These are phyloP conservation scores for Stenolophus ochropezus DNA, from an alignment of 2,888 invertebrate species.

Conservation along the genomic window DNA sequence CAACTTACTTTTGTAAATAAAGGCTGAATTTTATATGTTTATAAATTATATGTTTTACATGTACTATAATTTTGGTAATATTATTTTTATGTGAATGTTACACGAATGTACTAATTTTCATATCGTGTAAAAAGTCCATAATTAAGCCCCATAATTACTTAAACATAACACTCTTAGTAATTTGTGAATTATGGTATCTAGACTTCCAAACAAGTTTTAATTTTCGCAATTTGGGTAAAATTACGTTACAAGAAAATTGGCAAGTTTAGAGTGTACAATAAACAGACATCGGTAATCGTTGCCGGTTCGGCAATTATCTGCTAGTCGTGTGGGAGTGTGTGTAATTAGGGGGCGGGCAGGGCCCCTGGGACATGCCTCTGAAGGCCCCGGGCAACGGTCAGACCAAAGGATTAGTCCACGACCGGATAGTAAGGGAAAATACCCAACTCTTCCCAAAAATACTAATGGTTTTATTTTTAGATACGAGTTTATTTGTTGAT, in stretches of 20 bases:
- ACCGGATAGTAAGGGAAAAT: too few relatives aligned
- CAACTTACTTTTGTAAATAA: too few relatives aligned
- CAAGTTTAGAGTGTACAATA: background rate
- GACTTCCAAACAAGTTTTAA: background rate
- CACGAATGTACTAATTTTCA: background rate
- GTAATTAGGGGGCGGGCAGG: background rate
- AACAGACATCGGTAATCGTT: background rate
- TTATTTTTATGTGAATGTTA: too few relatives aligned
- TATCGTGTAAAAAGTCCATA: background rate
- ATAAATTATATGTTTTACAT: too few relatives aligned
- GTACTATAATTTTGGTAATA: too few relatives aligned
- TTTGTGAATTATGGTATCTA: constrained; percentile 19
- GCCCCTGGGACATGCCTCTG: constrained; percentile 1
- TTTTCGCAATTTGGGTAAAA: constrained; percentile 2
- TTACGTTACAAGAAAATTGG: constrained; percentile 22
- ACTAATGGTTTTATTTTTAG: too few relatives aligned
- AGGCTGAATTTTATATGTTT: too few relatives aligned
- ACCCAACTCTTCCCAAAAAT: too few relatives aligned
- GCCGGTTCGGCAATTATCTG: constrained; percentile 2
- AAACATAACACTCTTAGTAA: background rate
- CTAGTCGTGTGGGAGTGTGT: constrained; percentile 14
- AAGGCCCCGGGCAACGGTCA: background rate
- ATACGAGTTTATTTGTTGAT: too few relatives aligned
- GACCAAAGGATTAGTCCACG: too few relatives aligned
- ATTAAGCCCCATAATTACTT: background rate